A percentile compares a stretch with the other conserved stretches of the same genome.
phyloP scores from a whole-genome alignment of 30 jellyfish, hydroid and myxozoan genomes.

The Cassiopea andromeda region DNA sequence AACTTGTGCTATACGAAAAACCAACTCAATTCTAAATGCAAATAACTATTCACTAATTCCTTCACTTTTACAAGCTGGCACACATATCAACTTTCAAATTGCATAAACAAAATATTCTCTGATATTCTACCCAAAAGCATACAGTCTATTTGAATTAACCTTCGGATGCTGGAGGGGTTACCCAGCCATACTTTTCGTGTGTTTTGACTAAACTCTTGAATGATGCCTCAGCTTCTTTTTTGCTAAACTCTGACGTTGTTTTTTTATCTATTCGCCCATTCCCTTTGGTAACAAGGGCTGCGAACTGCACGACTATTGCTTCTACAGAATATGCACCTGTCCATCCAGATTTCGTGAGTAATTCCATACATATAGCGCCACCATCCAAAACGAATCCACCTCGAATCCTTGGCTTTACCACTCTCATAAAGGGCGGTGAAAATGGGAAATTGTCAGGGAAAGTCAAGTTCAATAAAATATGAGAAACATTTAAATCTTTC shows the following conservation, averaged over 20 bases:
- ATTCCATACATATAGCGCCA: slow-evolving; percentile 97
- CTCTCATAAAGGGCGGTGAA: slow-evolving; percentile 90
- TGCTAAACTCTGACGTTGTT: slow-evolving; percentile 40
- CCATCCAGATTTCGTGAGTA: slow-evolving; percentile 89
- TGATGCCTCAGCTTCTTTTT: slow-evolving; percentile 81
- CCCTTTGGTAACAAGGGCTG: slow-evolving; percentile 85
- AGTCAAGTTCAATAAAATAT: slow-evolving; percentile 61
- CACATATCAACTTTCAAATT: no score
- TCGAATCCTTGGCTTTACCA: slow-evolving; percentile 77
- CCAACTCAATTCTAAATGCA: no score
- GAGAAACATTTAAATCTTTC: slow-evolving; percentile 40
- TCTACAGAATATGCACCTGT: slow-evolving; percentile 89
- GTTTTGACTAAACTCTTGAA: slow-evolving; percentile 77
- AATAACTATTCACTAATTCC: no score
- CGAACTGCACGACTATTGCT: slow-evolving; percentile 85
- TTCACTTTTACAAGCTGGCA: no score
- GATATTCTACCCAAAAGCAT: no score
- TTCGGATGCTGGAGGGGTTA: slow-evolving; percentile 84
- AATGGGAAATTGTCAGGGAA: slow-evolving; percentile 92
- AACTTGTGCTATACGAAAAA: no score
- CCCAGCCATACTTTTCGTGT: slow-evolving; percentile 87
- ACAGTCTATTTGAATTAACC: slow-evolving; percentile 44
- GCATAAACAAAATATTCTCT: no score
- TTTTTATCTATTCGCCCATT: slow-evolving; percentile 74
- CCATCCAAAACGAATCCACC: slow-evolving; percentile 89